Conservation (phyloP, 2,797 vertebrate species). For the Tiaroga cobitis region DNA sequence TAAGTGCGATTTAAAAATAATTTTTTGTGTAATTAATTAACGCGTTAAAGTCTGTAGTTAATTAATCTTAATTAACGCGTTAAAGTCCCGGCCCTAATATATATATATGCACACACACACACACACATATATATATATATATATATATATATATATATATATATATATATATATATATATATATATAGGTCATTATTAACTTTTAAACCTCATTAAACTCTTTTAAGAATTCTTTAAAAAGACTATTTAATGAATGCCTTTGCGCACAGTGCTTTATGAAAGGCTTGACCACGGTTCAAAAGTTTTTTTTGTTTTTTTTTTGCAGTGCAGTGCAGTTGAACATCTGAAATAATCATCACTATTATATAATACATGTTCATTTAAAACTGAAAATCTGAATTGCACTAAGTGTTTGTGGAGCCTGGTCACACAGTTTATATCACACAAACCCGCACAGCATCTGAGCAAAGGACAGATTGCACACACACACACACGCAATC, state of each 20-base stretch:
- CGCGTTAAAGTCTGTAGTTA: too few relatives aligned
- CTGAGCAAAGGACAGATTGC: conserved; percentile 27
- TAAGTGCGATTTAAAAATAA: too few relatives aligned
- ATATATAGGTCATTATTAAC: not conserved
- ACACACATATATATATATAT: too few relatives aligned
- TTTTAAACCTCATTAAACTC: not conserved
- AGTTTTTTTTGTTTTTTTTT: too few relatives aligned
- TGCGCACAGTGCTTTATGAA: not conserved
- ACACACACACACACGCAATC: not conserved
- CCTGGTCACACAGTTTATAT: conserved; percentile 26
- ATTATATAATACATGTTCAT: conserved; percentile 5
- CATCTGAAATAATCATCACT: not conserved
- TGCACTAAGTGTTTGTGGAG: conserved; percentile 13
- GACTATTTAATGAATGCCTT: not conserved
- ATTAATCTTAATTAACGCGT: too few relatives aligned
- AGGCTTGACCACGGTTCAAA: not conserved
- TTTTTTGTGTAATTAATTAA: too few relatives aligned
- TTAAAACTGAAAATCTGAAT: not conserved
- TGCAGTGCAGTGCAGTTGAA: not conserved
- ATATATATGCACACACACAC: too few relatives aligned
- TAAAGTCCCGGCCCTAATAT: too few relatives aligned
- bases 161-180: not conserved
- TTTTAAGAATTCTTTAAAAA: not conserved
- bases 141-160: too few relatives aligned
- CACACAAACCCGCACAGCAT: conserved; percentile 36